Base-by-base conservation (phyloP, 2,113 vertebrate species). In the Clarias magur region DNA sequence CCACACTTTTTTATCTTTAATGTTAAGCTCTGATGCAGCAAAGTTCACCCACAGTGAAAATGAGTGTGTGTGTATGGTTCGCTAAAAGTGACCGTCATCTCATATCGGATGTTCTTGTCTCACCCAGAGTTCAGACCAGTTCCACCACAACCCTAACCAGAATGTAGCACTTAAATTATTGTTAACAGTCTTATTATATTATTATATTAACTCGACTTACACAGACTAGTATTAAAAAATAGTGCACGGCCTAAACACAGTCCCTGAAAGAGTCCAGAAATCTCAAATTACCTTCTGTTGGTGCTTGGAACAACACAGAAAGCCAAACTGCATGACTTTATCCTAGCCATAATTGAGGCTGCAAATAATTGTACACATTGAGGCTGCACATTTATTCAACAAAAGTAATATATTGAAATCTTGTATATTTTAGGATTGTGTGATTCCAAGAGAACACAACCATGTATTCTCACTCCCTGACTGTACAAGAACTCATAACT, bases 41-140 rank as follows among this genome's bases (percentile, higher is more conserved):
- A 12, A 57, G 1, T 21, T 80, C 10, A 11, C 56, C 54, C 56
- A 27, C 30, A n/a, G 16, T 57, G 27, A 30, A 15, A 80, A 80
- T 23, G 0, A 96, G 6, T 10, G 1, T 82, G 48, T 15, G n/a
- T 19, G 6, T 12, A 42, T 42, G 57, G 21, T 27, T 81, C 21
- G 11, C 11, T 81, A 30, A 62, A 19, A 38, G 23, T 23, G 15
- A 38, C 17, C 7, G 57, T 62, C 11, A 0, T 81, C 30, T 38
- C 10, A 30, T 38, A 53, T 4, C 23, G 12, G 73, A 54, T 54
- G 17, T 80, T 13, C 23, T 21, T 19, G 4, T 60, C 57, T 80
- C n/a, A 7, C 10, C 27, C 21, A 59, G 11, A 56, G n/a, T 42
- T 80, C 78, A 10, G 30, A 25, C 30, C 79, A 42, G 19, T 81